A percentile compares a stretch with the other conserved stretches of the same genome.
These are phyloP conservation scores for Xiphophorus birchmanni DNA, from an alignment of 2,797 vertebrate genomes.

Conservation along the genomic window DNA sequence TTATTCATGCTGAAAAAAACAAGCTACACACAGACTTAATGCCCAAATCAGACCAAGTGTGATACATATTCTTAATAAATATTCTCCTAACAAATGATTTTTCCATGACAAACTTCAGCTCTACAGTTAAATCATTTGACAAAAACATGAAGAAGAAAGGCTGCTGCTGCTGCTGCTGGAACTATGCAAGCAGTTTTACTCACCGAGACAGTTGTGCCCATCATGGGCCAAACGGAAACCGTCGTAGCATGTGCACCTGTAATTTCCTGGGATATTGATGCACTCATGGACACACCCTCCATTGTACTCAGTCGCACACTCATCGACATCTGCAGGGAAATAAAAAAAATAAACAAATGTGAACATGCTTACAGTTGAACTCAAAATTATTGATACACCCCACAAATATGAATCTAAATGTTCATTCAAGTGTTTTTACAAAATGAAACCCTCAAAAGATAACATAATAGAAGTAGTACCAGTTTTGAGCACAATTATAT, in stretches of 20 bases:
- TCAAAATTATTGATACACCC: background rate
- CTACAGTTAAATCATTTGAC: slow-evolving; percentile 27
- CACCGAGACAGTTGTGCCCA: slow-evolving; percentile 98
- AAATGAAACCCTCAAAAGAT: background rate
- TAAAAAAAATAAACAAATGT: background rate
- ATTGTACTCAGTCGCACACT: slow-evolving; percentile 81
- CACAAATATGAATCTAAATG: background rate
- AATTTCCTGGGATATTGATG: slow-evolving; percentile 95
- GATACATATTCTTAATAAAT: slow-evolving; percentile 33
- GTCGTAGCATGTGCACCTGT: slow-evolving; percentile 96
- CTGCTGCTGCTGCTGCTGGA: background rate
- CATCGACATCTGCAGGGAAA: slow-evolving; percentile 71
- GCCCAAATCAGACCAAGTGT: slow-evolving; percentile 36
- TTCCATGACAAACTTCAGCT: slow-evolving; percentile 17
- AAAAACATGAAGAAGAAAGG: background rate
- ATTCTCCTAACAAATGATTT: slow-evolving; percentile 29
- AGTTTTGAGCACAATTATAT: background rate
- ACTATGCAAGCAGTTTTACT: slow-evolving; percentile 56
- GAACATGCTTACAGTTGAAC: background rate
- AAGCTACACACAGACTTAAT: slow-evolving; percentile 58
- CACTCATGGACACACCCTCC: slow-evolving; percentile 95
- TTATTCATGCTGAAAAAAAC: slow-evolving; percentile 21
- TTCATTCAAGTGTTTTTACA: background rate
- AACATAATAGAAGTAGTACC: background rate
- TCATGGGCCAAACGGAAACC: slow-evolving; percentile 96